Percentiles rank a stretch among this genome's conserved stretches.
These are phyloP conservation scores for Bubo scandiacus DNA, from an alignment of 2,113 vertebrate genomes.

Conservation along the genomic window DNA sequence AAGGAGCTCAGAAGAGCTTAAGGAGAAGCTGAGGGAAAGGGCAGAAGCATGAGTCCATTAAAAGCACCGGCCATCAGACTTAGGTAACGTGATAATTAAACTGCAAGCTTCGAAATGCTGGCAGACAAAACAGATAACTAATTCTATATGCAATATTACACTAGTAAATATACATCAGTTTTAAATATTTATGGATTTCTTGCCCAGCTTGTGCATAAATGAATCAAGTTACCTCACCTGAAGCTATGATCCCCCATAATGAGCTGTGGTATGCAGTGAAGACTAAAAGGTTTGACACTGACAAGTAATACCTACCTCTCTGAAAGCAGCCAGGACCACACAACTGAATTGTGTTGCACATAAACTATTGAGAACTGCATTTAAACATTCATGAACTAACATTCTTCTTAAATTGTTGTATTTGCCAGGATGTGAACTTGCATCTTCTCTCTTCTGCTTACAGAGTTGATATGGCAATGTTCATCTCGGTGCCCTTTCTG, in stretches of 20 bases:
- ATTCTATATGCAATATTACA: constrained; percentile 43
- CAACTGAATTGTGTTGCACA: constrained; percentile 9
- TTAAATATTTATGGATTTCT: constrained; percentile 60
- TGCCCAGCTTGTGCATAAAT: constrained; percentile 38
- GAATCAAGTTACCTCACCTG: constrained; percentile 54
- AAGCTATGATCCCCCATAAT: constrained; percentile 60
- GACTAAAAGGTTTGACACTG: constrained; percentile 56
- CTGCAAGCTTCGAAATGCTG: constrained; percentile 1
- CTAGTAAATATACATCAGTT: constrained; percentile 58
- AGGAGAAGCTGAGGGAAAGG: background rate
- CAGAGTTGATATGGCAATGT: background rate
- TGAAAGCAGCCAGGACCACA: constrained; percentile 16
- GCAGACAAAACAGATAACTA: constrained; percentile 10
- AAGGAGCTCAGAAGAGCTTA: constrained; percentile 4
- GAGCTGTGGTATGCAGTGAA: constrained; percentile 39
- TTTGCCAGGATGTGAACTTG: constrained; percentile 14
- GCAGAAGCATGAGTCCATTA: background rate
- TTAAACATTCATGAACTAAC: constrained; percentile 39
- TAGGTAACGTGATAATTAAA: background rate
- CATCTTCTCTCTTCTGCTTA: background rate
- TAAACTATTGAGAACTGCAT: constrained; percentile 23
- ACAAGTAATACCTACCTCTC: constrained; percentile 11
- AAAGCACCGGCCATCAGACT: background rate
- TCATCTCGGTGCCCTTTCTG: background rate
- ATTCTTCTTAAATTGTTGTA: background rate